These are phyloP conservation scores for Craniophora ligustri DNA, from an alignment of 2,888 invertebrate genomes.

Conservation along the genomic window DNA sequence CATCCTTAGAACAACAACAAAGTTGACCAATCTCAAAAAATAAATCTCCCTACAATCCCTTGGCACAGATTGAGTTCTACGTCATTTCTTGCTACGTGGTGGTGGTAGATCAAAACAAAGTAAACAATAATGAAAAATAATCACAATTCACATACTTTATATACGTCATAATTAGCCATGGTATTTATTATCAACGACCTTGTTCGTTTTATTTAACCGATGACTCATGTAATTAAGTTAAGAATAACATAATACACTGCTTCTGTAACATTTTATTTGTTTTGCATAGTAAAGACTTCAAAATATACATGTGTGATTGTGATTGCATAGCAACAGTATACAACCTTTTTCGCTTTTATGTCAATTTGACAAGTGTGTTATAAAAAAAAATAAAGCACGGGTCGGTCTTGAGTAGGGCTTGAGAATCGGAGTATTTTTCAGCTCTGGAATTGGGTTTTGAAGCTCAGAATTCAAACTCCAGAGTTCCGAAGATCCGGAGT, in stretches of 20 bases:
- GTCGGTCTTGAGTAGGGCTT: too few species aligned
- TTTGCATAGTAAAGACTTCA: neutral
- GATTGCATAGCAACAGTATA: too few species aligned
- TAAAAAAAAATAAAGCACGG: too few species aligned
- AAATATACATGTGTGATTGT: neutral
- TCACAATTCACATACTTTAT: constrained; percentile 19
- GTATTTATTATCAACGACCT: constrained; percentile 41
- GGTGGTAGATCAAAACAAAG: neutral
- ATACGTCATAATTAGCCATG: constrained; percentile 44
- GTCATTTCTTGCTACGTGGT: constrained; percentile 45
- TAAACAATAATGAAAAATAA: constrained; percentile 46
- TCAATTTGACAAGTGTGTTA: too few species aligned
- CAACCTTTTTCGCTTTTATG: too few species aligned
- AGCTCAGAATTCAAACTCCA: too few species aligned
- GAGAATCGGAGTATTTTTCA: too few species aligned
- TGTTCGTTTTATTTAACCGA: constrained; percentile 24
- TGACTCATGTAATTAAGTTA: constrained; percentile 39
- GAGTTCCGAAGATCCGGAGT: too few species aligned
- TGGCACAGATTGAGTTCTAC: constrained; percentile 24
- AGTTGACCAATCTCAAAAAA: constrained; percentile 21
- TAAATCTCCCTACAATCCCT: constrained; percentile 1
- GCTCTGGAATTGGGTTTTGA: too few species aligned
- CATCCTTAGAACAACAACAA: neutral
- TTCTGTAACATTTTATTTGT: neutral
- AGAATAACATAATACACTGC: neutral